Conservation (phyloP, 2,888 invertebrate genomes). For the Parasteatoda lunata region DNA sequence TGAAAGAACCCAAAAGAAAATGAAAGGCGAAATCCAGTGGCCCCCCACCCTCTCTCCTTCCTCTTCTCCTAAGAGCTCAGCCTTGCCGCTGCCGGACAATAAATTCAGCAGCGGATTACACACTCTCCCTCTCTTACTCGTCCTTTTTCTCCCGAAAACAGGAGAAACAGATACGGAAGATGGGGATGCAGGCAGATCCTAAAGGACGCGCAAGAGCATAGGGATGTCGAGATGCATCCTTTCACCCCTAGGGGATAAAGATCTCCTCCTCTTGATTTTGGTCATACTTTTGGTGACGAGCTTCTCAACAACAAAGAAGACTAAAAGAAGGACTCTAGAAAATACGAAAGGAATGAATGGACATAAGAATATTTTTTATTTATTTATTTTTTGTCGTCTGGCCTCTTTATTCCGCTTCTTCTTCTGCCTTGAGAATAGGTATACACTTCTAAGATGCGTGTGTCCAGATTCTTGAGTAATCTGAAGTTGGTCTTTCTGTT, state of each 20-base stretch:
- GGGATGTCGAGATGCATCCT: conserved; percentile 44
- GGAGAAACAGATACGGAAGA: not conserved
- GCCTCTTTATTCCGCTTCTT: conserved; percentile 23
- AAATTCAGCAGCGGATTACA: conserved; percentile 62
- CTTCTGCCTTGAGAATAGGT: conserved; percentile 4
- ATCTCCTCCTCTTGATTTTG: conserved; percentile 61
- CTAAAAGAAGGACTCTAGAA: conserved; percentile 13
- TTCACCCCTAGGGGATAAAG: conserved; percentile 53
- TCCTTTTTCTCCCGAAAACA: not conserved
- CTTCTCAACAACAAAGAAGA: conserved; percentile 33
- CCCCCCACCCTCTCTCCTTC: not conserved
- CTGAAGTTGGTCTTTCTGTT: conserved; percentile 28
- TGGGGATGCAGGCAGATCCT: conserved; percentile 12
- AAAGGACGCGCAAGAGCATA: conserved; percentile 26
- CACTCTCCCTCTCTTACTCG: conserved; percentile 4
- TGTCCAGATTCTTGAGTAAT: conserved; percentile 42
- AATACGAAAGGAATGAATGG: conserved; percentile 59
- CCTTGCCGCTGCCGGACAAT: conserved; percentile 53
- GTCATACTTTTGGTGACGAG: conserved; percentile 64
- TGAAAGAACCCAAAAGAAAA: conserved; percentile 30
- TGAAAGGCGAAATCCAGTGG: conserved; percentile 40
- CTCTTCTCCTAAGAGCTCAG: conserved; percentile 1
- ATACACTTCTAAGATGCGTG: conserved; percentile 22
- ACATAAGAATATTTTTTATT: conserved; percentile 5
- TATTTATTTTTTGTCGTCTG: conserved; percentile 1